These are phyloP conservation scores for Actenoides lindsayi DNA, from an alignment of 2,113 vertebrate genomes.

Conservation along the genomic window DNA sequence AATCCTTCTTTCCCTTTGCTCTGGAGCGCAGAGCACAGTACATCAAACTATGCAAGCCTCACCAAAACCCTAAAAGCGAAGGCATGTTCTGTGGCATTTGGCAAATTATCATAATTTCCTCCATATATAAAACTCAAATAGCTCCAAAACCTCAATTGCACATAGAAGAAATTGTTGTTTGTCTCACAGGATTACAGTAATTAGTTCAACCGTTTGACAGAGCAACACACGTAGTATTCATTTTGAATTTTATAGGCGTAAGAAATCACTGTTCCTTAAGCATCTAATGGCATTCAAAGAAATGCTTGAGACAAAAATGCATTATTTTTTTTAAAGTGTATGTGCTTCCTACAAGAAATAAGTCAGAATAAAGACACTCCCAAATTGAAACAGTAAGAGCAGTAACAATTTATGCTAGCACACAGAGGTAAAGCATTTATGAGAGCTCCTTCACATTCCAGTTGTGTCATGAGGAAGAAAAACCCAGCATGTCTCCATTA, in stretches of 20 bases:
- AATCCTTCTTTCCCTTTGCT: not conserved
- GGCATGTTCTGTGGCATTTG: not conserved
- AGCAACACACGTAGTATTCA: not conserved
- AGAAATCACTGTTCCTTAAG: constrained; percentile 20
- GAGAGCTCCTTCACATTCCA: constrained; percentile 59
- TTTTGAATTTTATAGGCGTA: not conserved
- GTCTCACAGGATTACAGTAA: constrained; percentile 16
- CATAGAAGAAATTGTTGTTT: not conserved
- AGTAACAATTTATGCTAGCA: not conserved
- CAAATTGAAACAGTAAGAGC: not conserved
- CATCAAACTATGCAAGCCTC: not conserved
- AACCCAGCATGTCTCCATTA: constrained; percentile 29
- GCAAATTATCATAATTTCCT: not conserved
- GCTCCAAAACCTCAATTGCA: not conserved
- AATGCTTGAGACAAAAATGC: not conserved
- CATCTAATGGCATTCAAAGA: not conserved
- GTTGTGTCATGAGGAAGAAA: constrained; percentile 22
- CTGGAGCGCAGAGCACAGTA: not conserved
- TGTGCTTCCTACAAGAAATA: constrained; percentile 1
- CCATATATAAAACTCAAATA: not conserved
- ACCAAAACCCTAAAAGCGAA: not conserved
- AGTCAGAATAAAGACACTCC: not conserved
- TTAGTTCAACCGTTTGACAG: constrained; percentile 20
- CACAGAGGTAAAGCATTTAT: not conserved
- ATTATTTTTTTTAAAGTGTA: not conserved